A percentile compares a stretch with the other conserved stretches of the same genome.
Conservation (phyloP, 2,888 invertebrate genomes). For the Diplolepis rosae region DNA sequence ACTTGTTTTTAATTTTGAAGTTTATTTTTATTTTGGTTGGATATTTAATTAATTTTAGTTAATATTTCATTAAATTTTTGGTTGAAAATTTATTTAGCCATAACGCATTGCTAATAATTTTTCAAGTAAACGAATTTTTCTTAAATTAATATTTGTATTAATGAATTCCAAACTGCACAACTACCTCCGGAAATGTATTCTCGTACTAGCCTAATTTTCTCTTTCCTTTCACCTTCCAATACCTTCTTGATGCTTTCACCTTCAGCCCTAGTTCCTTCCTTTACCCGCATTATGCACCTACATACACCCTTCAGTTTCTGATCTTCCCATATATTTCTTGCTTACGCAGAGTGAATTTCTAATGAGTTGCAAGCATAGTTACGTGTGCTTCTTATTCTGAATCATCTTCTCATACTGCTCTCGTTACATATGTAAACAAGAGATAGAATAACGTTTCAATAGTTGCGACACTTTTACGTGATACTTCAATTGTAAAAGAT, state of each 20-base stretch:
- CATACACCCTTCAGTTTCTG: not conserved
- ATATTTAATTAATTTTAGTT: no score
- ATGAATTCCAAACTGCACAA: no score
- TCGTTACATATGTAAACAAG: not conserved
- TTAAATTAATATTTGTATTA: no score
- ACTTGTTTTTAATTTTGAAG: no score
- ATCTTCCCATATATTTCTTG: slow-evolving; percentile 7
- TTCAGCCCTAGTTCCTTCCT: not conserved
- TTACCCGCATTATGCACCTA: not conserved
- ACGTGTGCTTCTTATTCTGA: not conserved
- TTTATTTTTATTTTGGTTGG: no score
- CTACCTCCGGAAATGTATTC: not conserved
- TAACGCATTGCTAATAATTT: no score
- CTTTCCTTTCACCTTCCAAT: not conserved
- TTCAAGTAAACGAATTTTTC: no score
- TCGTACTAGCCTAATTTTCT: not conserved
- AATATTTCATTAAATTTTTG: no score
- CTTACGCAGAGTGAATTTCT: slow-evolving; percentile 21
- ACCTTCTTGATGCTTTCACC: not conserved
- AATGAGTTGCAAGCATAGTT: slow-evolving; percentile 4
- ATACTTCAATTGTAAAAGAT: not conserved
- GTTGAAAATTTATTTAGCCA: no score
- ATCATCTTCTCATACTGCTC: not conserved
- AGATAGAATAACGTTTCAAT: not conserved
- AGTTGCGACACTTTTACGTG: no score